A percentile compares a stretch with the other conserved stretches of the same genome.
Conservation (phyloP, 1,140 invertebrate species). For the Heliconius congener region DNA sequence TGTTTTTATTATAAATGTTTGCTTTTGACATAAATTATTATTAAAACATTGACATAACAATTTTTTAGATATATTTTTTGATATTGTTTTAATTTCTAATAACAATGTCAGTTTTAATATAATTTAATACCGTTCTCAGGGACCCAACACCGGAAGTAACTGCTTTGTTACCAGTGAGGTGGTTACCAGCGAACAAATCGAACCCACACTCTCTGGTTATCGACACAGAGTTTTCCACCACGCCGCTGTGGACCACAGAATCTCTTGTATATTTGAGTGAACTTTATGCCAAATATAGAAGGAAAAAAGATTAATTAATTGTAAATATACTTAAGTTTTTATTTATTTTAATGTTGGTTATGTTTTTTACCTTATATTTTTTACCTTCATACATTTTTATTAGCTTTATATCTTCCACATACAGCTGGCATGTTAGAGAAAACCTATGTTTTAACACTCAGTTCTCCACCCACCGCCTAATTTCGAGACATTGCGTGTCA, state of each 20-base stretch:
- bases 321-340: neutral
- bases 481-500: no score
- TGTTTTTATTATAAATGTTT: no score
- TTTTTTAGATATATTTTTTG: no score
- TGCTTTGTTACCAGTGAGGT: conserved; percentile 51
- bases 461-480: no score
- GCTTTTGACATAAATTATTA: no score
- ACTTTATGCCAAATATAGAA: conserved; percentile 61
- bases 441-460: no score
- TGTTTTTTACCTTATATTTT: neutral
- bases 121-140: conserved; percentile 38
- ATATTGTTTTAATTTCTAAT: no score
- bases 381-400: neutral
- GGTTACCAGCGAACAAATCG: conserved; percentile 43
- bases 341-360: neutral
- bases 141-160: conserved; percentile 56
- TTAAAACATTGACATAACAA: no score
- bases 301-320: conserved; percentile 44
- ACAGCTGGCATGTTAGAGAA: no score
- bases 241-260: conserved; percentile 53
- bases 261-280: conserved; percentile 52
- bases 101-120: no score
- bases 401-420: no score
- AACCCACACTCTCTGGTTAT: conserved; percentile 52
- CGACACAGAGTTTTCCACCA: conserved; percentile 45